Base-by-base conservation (phyloP, 2,888 invertebrate genomes). In the Tachina fera region DNA sequence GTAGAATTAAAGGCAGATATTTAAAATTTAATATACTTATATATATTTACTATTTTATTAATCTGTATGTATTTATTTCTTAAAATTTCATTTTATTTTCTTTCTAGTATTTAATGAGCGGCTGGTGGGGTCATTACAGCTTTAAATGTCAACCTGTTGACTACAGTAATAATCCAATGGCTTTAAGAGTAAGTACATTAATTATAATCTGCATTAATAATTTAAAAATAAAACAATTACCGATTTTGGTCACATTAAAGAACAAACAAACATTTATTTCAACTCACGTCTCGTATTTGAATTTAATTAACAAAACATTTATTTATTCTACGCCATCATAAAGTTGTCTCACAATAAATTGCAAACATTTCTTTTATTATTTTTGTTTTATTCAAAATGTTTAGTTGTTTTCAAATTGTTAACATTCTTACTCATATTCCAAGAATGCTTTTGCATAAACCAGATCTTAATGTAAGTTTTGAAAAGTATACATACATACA, bases 91-190 rank as follows among this genome's bases (percentile, higher is more conserved):
- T 71, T 58, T 56, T 56, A 39, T 70, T 67, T 76, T 83, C 6
- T 61, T 81, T 86, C 4, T 87, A 96, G 96, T 94, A 94, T 90
- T 90, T 95, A 90, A 91, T 91, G 89, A 93, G 95, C 86, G 97
- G 97, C 47, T 97, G 97, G 97, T 95, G 96, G 91, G 94, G 95
- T 43, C 94, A 95, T 4, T 96, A 98, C 92, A 97, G 96, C 90
- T 95, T 96, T 89, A 95, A 95, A 87, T 98, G 97, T 92, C 97
- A 98, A 92, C 97, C 97, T 4, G 97, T 98, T 6, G 97, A 98
- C 93, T 97, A 97, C 91, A 96, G 97, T 10, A 94, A 94, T 83
- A 94, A 93, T 89, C 96, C 96, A 9, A 91, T 94, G 87, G 97
- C 97, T 5, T 90, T 97, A 91, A 94, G 97, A 91, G 95, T 95